Evolutionary conservation across 2,113 vertebrate species (phyloP).

Genomic region (Sinosuthora webbiana): DNA sequence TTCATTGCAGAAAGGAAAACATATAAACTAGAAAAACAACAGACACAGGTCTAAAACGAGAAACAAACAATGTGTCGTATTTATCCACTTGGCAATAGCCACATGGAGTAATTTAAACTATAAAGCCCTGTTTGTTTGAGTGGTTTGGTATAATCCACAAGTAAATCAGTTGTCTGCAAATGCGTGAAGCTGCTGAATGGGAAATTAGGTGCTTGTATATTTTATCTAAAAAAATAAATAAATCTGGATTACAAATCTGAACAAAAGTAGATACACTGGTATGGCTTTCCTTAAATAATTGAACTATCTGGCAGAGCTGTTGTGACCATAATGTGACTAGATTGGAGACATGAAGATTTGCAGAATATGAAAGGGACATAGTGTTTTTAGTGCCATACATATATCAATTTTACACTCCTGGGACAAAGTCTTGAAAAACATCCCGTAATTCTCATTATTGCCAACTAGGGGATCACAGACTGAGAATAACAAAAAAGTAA

Average conservation of each 20-base stretch:
- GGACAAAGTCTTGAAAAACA: background rate
- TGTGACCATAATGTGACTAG: background rate
- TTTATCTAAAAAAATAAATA: background rate
- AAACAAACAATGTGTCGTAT: background rate
- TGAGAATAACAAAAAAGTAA: background rate
- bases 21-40: background rate
- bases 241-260: background rate
- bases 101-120: background rate
- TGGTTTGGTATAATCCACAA: background rate
- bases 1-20: background rate
- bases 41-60: background rate
- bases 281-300: background rate
- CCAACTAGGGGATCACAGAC: background rate
- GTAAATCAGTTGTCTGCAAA: background rate
- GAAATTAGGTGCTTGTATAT: background rate
- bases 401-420: background rate
- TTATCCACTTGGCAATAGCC: background rate
- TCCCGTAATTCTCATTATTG: background rate
- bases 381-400: background rate
- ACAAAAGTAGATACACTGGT: background rate
- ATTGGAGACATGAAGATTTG: background rate
- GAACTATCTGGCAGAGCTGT: background rate
- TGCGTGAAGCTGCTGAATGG: background rate
- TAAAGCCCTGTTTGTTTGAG: background rate
- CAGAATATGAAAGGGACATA: background rate